Base-by-base conservation (phyloP, 2,797 vertebrate species). In the Enteromius fasciolatus region DNA sequence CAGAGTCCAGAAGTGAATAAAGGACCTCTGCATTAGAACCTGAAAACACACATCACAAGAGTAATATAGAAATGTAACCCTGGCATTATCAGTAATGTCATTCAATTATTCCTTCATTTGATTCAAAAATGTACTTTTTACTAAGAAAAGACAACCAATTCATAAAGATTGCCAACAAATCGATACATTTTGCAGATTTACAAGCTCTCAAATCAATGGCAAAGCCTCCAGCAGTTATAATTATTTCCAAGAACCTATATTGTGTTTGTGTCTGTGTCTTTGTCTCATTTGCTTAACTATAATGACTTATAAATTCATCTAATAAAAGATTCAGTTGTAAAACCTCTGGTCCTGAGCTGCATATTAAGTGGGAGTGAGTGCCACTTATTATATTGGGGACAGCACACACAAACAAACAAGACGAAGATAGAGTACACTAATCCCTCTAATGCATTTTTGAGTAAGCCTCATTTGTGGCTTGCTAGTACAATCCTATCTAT, bases 11-110 rank as follows among this genome's bases (percentile, higher is more conserved):
- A 85, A 99, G 85, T 0, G 96, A 96, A 90, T 98, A 99, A 63
- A 93, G 89, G 80, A 99, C 92, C 90, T 96, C 94, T 18, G 93
- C 90, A 85, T 98, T 99, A 17, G 94, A 68, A 61, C 97, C 98
- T 99, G 75, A 31, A 80, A 4, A 68, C 17, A 82, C 4, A 31
- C 36, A 66, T 46, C 31, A 52, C 3, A 41, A n/a, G 5, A 0
- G 23, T 64, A 44, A 81, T 73, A 17, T 17, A 33, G 52, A 70
- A 18, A 69, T 31, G 46, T 10, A 61, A 54, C 17, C 5, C 28
- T 23, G 14, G 50, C 33, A 39, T 33, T 52, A 52, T 5, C 18
- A 33, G 48, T 52, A 2, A 33, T 11, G 5, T 23, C 8, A 23
- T 5, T 39, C 3, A 57, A 54, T 52, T 74, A 36, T 36, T 36